Evolutionary conservation across 1,140 invertebrate genomes (phyloP).

Genomic region (Camponotus vicinus): DNA sequence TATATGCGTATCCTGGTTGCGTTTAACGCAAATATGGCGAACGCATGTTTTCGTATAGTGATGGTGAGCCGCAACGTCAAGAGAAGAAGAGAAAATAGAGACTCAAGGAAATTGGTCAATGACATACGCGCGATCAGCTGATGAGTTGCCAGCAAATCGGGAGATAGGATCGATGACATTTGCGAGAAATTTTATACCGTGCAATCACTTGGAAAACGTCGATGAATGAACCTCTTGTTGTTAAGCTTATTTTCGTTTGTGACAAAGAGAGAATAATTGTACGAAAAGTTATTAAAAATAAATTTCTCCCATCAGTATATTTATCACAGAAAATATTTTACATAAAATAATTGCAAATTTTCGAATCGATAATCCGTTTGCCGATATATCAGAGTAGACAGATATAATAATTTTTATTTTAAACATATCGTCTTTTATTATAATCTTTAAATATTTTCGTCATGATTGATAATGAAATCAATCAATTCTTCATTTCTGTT

Average conservation of each 20-base stretch:
- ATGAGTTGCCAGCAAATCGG: background rate
- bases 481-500: slow-evolving; percentile 2
- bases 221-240: background rate
- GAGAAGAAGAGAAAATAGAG: slow-evolving; percentile 38
- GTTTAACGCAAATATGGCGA: slow-evolving; percentile 42
- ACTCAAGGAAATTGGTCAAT: slow-evolving; percentile 24
- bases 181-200: background rate
- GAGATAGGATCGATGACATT: background rate
- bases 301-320: background rate
- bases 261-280: background rate
- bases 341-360: background rate
- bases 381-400: background rate
- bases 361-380: background rate
- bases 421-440: background rate
- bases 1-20: slow-evolving; percentile 14
- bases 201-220: background rate
- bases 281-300: background rate
- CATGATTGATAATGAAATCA: background rate
- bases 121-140: slow-evolving; percentile 28
- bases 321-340: background rate
- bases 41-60: background rate
- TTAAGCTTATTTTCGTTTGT: background rate
- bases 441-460: background rate
- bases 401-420: background rate
- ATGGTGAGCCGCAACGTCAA: slow-evolving; percentile 3